These are phyloP conservation scores for Caenorhabditis virilis DNA, from an alignment of 2,888 invertebrate genomes.

Conservation along the genomic window DNA sequence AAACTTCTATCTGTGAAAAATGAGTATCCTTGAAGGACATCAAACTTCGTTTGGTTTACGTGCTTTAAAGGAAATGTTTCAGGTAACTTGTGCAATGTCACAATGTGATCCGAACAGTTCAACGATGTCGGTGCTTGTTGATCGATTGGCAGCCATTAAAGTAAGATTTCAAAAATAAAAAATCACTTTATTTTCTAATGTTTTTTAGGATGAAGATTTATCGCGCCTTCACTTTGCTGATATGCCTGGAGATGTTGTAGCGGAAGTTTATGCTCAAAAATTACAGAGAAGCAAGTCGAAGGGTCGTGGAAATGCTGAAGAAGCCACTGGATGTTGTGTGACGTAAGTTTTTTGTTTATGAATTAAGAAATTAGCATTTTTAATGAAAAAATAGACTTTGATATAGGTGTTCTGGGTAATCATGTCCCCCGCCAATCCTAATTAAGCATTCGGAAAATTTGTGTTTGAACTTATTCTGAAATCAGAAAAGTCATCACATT, in stretches of 20 bases:
- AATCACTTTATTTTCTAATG: not conserved
- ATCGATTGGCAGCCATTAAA: slow-evolving; percentile 48
- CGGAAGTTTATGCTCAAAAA: slow-evolving; percentile 53
- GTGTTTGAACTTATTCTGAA: too few species aligned
- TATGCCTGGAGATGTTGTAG: slow-evolving; percentile 55
- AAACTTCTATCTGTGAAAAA: too few species aligned
- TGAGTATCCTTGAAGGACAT: too few species aligned
- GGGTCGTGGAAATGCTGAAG: not conserved
- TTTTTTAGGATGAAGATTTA: slow-evolving; percentile 48
- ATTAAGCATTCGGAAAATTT: too few species aligned
- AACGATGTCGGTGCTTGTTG: slow-evolving; percentile 55
- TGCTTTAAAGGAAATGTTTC: too few species aligned
- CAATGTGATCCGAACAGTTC: slow-evolving; percentile 56
- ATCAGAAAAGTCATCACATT: too few species aligned
- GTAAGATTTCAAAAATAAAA: slow-evolving; percentile 7
- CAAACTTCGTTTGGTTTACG: too few species aligned
- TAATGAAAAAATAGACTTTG: too few species aligned
- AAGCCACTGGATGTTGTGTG: slow-evolving; percentile 20
- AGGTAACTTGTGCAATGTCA: slow-evolving; percentile 56
- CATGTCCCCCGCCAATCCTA: too few species aligned
- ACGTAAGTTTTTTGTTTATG: slow-evolving; percentile 10
- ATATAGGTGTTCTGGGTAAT: too few species aligned
- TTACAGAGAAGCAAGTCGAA: slow-evolving; percentile 28
- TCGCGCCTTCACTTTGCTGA: slow-evolving; percentile 44
- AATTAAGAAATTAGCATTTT: not conserved